These are phyloP conservation scores for Pinna nobilis DNA, from an alignment of 1,140 invertebrate species.

Conservation along the genomic window DNA sequence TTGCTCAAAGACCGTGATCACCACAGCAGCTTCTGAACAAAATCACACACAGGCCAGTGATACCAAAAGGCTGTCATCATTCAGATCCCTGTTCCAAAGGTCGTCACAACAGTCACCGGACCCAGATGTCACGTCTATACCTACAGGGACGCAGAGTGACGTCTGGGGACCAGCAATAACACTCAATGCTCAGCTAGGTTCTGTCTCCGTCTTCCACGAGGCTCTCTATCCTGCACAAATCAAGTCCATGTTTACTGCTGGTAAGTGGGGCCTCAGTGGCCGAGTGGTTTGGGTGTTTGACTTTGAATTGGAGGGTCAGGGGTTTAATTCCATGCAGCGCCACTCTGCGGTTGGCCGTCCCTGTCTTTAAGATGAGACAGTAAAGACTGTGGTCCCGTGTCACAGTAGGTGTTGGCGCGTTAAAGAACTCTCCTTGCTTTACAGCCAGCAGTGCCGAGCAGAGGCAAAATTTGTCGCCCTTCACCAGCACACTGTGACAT, in stretches of 20 bases:
- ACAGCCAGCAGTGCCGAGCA: no score
- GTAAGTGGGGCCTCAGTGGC: conserved; percentile 49
- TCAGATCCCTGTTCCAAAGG: conserved; percentile 52
- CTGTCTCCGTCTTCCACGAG: conserved; percentile 77
- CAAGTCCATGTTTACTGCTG: conserved; percentile 70
- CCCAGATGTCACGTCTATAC: conserved; percentile 77
- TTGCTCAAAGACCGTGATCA: conserved; percentile 30
- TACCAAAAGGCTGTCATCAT: conserved; percentile 46
- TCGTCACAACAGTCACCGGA: conserved; percentile 53
- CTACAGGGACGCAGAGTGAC: conserved; percentile 78
- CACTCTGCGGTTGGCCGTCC: no score
- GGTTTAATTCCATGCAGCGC: neutral
- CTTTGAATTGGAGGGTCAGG: neutral
- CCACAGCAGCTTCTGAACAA: conserved; percentile 28
- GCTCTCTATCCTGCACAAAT: conserved; percentile 71
- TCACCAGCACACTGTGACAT: no score
- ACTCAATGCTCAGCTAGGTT: conserved; percentile 77
- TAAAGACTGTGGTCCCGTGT: no score
- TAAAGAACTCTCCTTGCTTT: no score
- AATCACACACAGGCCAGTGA: conserved; percentile 23
- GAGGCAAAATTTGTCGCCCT: no score
- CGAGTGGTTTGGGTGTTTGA: neutral
- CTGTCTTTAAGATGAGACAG: no score
- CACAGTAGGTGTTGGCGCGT: no score
- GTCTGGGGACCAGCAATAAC: conserved; percentile 75